phyloP scores from a whole-genome alignment of 2,797 vertebrate species.

The Erethizon dorsatum region DNA sequence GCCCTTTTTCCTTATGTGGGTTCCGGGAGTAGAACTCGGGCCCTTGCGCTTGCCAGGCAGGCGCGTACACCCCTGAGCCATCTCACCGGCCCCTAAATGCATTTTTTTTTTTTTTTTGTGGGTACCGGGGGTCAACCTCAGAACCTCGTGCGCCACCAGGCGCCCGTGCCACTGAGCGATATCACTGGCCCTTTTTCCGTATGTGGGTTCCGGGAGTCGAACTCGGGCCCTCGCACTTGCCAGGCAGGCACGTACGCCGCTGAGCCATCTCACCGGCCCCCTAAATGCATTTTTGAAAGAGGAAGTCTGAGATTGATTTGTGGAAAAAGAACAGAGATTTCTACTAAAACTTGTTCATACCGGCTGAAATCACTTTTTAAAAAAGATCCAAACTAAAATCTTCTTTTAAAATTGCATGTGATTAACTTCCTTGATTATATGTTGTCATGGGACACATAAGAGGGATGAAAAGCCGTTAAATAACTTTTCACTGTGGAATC shows the following conservation, averaged over 20 bases:
- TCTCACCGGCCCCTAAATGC: background rate
- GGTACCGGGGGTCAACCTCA: too few relatives aligned
- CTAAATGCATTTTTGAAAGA: background rate
- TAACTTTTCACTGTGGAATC: background rate
- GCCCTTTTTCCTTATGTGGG: too few relatives aligned
- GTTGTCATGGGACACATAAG: background rate
- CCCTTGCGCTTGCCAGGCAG: too few relatives aligned
- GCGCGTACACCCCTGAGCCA: too few relatives aligned
- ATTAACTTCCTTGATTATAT: slow-evolving; percentile 31
- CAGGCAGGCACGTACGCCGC: too few relatives aligned
- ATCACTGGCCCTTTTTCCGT: too few relatives aligned
- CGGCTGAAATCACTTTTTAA: slow-evolving; percentile 1
- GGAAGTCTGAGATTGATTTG: background rate
- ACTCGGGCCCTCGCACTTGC: too few relatives aligned
- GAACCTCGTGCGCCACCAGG: too few relatives aligned
- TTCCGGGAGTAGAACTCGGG: too few relatives aligned
- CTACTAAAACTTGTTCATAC: background rate
- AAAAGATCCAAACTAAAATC: background rate
- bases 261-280: too few relatives aligned
- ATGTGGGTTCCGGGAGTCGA: too few relatives aligned
- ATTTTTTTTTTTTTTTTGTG: background rate
- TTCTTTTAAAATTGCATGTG: background rate
- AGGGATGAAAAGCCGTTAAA: background rate
- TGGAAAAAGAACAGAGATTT: slow-evolving; percentile 29
- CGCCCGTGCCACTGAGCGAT: too few relatives aligned